Evolutionary conservation across 2,797 vertebrate genomes (phyloP).

Genomic region (Thunnus albacares): DNA sequence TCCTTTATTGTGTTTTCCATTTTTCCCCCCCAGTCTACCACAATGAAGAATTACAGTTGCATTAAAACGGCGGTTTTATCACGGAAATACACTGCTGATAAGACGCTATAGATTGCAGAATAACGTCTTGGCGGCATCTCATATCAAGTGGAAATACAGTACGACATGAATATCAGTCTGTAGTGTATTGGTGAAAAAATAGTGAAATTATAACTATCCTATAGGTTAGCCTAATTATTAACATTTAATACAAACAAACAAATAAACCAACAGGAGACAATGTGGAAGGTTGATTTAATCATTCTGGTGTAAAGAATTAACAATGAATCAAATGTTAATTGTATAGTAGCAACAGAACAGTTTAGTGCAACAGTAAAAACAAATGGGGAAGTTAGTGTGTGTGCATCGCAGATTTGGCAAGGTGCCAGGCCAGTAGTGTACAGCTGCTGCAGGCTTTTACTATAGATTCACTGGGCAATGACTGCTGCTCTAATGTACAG

Average conservation of each 20-base stretch:
- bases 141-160: slow-evolving; percentile 24
- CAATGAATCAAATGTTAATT: background rate
- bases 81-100: slow-evolving; percentile 40
- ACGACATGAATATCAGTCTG: slow-evolving; percentile 11
- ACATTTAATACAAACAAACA: background rate
- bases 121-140: slow-evolving; percentile 22
- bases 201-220: background rate
- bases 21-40: slow-evolving; percentile 56
- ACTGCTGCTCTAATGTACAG: slow-evolving; percentile 19
- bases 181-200: background rate
- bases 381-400: slow-evolving; percentile 45
- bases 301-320: background rate
- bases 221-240: background rate
- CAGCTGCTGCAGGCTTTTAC: slow-evolving; percentile 44
- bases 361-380: slow-evolving; percentile 14
- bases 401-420: slow-evolving; percentile 35
- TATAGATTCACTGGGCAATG: slow-evolving; percentile 7
- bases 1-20: slow-evolving; percentile 82
- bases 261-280: background rate
- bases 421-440: slow-evolving; percentile 48
- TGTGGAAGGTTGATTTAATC: background rate
- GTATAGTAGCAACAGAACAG: background rate
- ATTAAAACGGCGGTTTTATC: slow-evolving; percentile 44
- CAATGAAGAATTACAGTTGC: slow-evolving; percentile 63
- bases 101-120: slow-evolving; percentile 26